Evolutionary conservation across 2,888 invertebrate species (phyloP), one percentile per base, ranked within the genome.

Genomic region (Sinelater perroti): DNA sequence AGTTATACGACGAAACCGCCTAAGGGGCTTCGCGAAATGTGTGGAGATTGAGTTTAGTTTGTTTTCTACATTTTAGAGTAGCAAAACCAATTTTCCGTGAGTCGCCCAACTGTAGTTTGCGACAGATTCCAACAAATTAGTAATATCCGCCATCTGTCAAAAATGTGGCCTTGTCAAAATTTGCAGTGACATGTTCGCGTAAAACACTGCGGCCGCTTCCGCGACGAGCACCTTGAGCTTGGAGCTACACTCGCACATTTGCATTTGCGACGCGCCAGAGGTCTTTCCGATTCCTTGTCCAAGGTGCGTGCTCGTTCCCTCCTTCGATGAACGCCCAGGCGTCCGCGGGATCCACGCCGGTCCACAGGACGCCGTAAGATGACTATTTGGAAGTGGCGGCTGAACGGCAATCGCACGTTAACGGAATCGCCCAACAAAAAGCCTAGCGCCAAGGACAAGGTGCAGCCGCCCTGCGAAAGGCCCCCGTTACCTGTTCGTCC

Each of bases 101-200:
- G n/a, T n/a, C n/a, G n/a, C n/a, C n/a, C n/a, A n/a, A n/a, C n/a
- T n/a, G n/a, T n/a, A n/a, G n/a, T n/a, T n/a, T n/a, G n/a, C n/a
- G n/a, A n/a, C n/a, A n/a, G n/a, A n/a, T n/a, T n/a, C n/a, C n/a
- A n/a, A n/a, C n/a, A n/a, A n/a, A n/a, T n/a, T n/a, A n/a, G n/a
- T n/a, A n/a, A n/a, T n/a, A n/a, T n/a, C n/a, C n/a, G n/a, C n/a
- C n/a, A n/a, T n/a, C n/a, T n/a, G n/a, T n/a, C n/a, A n/a, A n/a
- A n/a, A n/a, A n/a, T n/a, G n/a, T n/a, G n/a, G n/a, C n/a, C 13
- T 28, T 40, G 51, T 44, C 53, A 53, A 53, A 53, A 53, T 53
- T 36, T 33, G 44, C 33, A 45, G 53, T 53, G 26, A 35, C 13
- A 26, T 53, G 16, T 53, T 53, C 35, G 35, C 6, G 36, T 13